These are phyloP conservation scores for Allygus modestus DNA, from an alignment of 2,888 invertebrate species.

Conservation along the genomic window DNA sequence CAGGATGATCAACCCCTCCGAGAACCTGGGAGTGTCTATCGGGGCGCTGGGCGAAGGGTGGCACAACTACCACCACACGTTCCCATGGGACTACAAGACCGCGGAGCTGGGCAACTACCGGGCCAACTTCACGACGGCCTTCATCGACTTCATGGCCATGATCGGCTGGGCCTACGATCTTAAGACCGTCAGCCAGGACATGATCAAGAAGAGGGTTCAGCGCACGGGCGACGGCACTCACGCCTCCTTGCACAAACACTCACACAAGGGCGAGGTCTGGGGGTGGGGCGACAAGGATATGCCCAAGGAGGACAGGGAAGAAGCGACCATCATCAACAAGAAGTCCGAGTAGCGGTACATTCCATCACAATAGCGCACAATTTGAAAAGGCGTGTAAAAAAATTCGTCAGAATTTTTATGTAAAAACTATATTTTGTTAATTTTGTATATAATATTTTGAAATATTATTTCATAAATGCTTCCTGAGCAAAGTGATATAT, in stretches of 20 bases:
- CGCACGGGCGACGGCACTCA: conserved; percentile 87
- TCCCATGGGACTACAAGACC: conserved; percentile 75
- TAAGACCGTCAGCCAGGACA: conserved; percentile 85
- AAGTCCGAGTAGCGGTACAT: conserved; percentile 63
- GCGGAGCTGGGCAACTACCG: conserved; percentile 71
- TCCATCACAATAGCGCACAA: conserved; percentile 37
- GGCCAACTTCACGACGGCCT: conserved; percentile 71
- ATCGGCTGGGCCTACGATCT: conserved; percentile 91
- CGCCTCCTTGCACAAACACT: conserved; percentile 75
- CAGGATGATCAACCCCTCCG: conserved; percentile 72
- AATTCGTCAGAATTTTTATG: conserved; percentile 15
- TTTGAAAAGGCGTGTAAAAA: not conserved
- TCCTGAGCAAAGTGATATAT: conserved; percentile 38
- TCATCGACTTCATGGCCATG: conserved; percentile 80
- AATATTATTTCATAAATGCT: conserved; percentile 37
- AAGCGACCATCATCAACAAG: conserved; percentile 69
- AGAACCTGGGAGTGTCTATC: conserved; percentile 70
- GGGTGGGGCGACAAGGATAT: conserved; percentile 87
- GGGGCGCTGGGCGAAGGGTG: conserved; percentile 73
- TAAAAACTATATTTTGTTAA: conserved; percentile 12
- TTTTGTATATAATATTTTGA: conserved; percentile 53
- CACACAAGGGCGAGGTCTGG: conserved; percentile 80
- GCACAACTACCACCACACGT: conserved; percentile 79
- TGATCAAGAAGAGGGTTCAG: conserved; percentile 83
- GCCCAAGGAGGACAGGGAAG: conserved; percentile 70